Conservation (phyloP, 2,888 invertebrate species). For the Cerceris ruficornis region DNA sequence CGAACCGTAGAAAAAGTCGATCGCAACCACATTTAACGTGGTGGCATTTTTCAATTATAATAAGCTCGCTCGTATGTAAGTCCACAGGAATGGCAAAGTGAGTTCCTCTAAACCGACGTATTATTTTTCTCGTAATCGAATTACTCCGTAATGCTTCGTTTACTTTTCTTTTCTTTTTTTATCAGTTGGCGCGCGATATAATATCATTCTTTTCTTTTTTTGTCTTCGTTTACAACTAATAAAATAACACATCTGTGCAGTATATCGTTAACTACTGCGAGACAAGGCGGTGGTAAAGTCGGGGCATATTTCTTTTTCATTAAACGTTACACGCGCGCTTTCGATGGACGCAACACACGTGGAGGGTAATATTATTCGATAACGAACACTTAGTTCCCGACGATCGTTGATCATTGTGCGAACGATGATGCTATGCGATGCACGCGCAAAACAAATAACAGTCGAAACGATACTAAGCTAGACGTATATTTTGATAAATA, state of each 20-base stretch:
- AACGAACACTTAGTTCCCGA: slow-evolving; percentile 21
- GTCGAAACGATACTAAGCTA: slow-evolving; percentile 40
- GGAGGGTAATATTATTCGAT: slow-evolving; percentile 20
- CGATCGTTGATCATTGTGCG: slow-evolving; percentile 32
- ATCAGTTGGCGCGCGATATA: slow-evolving; percentile 13
- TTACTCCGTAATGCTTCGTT: slow-evolving; percentile 24
- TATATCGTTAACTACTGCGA: slow-evolving; percentile 13
- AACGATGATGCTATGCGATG: slow-evolving; percentile 20
- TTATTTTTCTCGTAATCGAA: slow-evolving; percentile 15
- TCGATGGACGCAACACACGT: slow-evolving; percentile 26
- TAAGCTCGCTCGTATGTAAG: slow-evolving; percentile 10
- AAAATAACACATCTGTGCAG: slow-evolving; percentile 19
- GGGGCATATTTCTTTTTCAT: neutral
- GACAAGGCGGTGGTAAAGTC: slow-evolving; percentile 5
- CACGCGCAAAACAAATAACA: slow-evolving; percentile 25
- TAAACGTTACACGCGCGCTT: neutral
- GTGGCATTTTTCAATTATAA: slow-evolving; percentile 8
- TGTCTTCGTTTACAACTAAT: slow-evolving; percentile 15
- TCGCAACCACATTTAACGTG: slow-evolving; percentile 4
- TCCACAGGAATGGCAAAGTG: slow-evolving; percentile 45
- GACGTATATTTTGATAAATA: slow-evolving; percentile 46
- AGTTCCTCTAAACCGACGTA: slow-evolving; percentile 29
- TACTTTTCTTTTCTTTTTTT: slow-evolving; percentile 6
- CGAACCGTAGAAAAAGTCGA: slow-evolving; percentile 25
- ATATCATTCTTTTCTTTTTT: neutral